Conservation (phyloP, 2,888 invertebrate species). For the Oconnorella tubifera region DNA sequence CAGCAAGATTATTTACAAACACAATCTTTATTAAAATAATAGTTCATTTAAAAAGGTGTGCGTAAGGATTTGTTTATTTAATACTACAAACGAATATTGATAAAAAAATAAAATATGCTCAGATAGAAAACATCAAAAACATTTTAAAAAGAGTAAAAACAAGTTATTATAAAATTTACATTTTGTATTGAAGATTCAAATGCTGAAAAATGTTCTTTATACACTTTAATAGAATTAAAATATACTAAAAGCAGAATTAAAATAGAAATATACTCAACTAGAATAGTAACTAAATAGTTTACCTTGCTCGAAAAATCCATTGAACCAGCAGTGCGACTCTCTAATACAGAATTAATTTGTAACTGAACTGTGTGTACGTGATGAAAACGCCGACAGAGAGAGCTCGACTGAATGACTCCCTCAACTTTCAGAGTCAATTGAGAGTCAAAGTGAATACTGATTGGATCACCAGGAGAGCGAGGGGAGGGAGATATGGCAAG, state of each 20-base stretch:
- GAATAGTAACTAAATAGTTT: too few species aligned
- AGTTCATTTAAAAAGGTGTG: too few species aligned
- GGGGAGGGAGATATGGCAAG: constrained; percentile 78
- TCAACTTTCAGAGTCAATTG: constrained; percentile 88
- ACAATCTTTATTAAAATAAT: neutral
- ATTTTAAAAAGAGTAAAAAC: too few species aligned
- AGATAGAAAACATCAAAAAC: too few species aligned
- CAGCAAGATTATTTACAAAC: neutral
- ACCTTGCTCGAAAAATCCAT: too few species aligned
- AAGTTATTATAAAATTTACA: too few species aligned
- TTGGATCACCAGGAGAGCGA: constrained; percentile 74
- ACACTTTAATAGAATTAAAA: constrained; percentile 2
- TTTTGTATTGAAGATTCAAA: too few species aligned
- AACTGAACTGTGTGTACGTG: constrained; percentile 70
- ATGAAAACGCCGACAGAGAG: constrained; percentile 62
- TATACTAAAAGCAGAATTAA: neutral
- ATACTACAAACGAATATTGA: too few species aligned
- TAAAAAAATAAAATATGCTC: too few species aligned
- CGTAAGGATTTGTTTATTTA: too few species aligned
- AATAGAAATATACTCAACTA: neutral
- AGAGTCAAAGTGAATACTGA: constrained; percentile 74
- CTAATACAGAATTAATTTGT: constrained; percentile 66
- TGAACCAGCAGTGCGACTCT: constrained; percentile 38
- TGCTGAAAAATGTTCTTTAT: too few species aligned
- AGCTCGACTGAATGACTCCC: constrained; percentile 71